phyloP scores from a whole-genome alignment of 2,113 vertebrate species.

The Sclerurus mexicanus region DNA sequence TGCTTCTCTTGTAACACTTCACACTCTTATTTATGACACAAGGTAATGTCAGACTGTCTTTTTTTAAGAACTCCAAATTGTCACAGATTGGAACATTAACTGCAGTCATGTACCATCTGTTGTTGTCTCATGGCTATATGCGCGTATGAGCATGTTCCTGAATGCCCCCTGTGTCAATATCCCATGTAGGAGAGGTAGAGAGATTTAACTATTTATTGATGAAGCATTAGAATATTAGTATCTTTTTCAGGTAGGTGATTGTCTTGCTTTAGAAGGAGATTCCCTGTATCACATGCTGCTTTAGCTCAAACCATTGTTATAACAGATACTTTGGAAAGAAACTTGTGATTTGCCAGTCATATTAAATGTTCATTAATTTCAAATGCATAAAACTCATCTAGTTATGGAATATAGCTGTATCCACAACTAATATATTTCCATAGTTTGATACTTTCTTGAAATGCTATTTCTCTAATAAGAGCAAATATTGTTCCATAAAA shows the following conservation, averaged over 20 bases:
- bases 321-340: background rate
- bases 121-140: background rate
- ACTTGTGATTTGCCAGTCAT: background rate
- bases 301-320: background rate
- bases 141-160: background rate
- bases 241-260: background rate
- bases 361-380: background rate
- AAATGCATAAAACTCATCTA: background rate
- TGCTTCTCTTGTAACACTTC: background rate
- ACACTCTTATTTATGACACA: background rate
- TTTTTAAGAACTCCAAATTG: background rate
- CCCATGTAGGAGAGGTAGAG: background rate
- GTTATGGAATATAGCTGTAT: background rate
- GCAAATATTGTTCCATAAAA: slow-evolving; percentile 22
- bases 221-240: background rate
- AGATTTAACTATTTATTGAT: background rate
- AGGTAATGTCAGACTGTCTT: background rate
- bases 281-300: background rate
- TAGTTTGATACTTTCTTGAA: background rate
- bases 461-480: background rate
- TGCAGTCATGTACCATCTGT: background rate
- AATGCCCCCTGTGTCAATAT: background rate
- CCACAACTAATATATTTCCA: background rate
- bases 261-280: background rate
- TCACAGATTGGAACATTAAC: background rate